Evolutionary conservation across 2,797 vertebrate species (phyloP).

Genomic region (Odontamblyopus rebecca): DNA sequence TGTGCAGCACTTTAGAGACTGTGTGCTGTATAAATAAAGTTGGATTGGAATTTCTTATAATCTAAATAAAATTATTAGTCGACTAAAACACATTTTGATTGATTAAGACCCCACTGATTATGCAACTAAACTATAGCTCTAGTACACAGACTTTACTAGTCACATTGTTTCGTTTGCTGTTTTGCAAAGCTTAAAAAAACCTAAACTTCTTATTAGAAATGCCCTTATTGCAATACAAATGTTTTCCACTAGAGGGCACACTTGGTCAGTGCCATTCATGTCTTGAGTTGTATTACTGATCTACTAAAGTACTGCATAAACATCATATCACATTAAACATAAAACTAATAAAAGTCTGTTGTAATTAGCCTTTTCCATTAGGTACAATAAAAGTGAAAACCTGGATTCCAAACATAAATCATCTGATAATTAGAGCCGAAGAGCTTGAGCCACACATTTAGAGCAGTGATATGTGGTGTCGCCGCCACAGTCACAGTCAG

Average conservation of each 20-base stretch:
- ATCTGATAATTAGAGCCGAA: neutral
- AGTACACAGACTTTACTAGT: neutral
- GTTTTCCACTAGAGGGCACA: neutral
- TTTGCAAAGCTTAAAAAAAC: neutral
- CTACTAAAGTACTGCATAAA: neutral
- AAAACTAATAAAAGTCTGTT: neutral
- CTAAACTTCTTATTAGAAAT: neutral
- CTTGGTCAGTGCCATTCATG: neutral
- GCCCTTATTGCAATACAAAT: neutral
- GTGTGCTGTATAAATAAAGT: no score
- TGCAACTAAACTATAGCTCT: no score
- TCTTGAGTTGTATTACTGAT: neutral
- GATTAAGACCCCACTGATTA: no score
- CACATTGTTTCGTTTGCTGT: neutral
- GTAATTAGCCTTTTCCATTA: neutral
- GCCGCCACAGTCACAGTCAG: constrained; percentile 33
- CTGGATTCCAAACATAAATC: no score
- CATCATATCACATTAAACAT: no score
- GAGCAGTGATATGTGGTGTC: constrained; percentile 21
- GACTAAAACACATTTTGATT: no score
- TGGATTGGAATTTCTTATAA: no score
- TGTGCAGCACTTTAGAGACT: no score
- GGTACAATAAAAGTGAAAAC: neutral
- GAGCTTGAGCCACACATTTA: neutral
- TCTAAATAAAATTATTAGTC: no score